A percentile compares a stretch with the other conserved stretches of the same genome.
phyloP scores from a whole-genome alignment of 2,888 invertebrate species.

The Noctua comes region DNA sequence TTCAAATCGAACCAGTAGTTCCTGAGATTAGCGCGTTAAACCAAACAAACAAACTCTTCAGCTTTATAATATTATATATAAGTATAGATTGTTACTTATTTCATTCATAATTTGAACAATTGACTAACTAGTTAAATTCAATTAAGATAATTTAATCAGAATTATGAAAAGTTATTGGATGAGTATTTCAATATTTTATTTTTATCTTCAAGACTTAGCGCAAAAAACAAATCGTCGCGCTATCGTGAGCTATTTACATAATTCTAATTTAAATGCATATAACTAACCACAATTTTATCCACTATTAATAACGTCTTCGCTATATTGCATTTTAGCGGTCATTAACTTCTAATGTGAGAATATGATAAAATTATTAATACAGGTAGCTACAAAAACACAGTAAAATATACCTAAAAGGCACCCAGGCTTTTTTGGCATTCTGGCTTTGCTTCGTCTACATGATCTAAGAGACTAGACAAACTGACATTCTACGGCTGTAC shows the following conservation, averaged over 20 bases:
- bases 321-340: constrained; percentile 21
- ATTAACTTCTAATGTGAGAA: constrained; percentile 10
- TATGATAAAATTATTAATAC: background rate
- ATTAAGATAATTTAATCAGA: background rate
- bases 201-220: background rate
- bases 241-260: constrained; percentile 9
- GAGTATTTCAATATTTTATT: background rate
- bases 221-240: background rate
- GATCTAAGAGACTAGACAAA: too few relatives aligned
- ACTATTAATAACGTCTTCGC: background rate
- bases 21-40: too few relatives aligned
- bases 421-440: too few relatives aligned
- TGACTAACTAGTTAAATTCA: background rate
- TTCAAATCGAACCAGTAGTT: too few relatives aligned
- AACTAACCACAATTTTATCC: constrained; percentile 1
- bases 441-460: too few relatives aligned
- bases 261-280: constrained; percentile 28
- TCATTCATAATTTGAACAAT: background rate
- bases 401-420: background rate
- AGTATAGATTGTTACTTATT: background rate
- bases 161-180: background rate
- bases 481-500: too few relatives aligned
- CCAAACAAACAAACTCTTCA: too few relatives aligned
- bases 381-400: background rate
- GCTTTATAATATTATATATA: too few relatives aligned